Evolutionary conservation across 92 coral and sea anemone species (phyloP).

Genomic region (Palythoa caribaeorum): DNA sequence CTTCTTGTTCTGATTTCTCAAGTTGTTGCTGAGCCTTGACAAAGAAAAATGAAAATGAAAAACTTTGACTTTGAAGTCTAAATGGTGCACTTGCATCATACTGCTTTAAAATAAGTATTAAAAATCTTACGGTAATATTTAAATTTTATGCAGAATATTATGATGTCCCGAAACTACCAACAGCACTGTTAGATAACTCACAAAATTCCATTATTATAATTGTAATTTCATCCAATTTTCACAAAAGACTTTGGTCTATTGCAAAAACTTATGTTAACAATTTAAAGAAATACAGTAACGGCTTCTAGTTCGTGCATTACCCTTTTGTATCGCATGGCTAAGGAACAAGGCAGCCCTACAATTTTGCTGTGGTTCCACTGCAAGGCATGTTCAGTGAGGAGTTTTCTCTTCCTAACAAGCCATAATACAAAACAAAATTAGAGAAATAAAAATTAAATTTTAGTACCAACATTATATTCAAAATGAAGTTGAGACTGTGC

Average conservation of each 20-base stretch:
- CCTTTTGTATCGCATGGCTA: slow-evolving; percentile 35
- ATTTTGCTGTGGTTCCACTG: slow-evolving; percentile 29
- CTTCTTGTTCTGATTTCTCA: background rate
- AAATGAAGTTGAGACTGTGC: too few relatives aligned
- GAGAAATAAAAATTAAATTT: too few relatives aligned
- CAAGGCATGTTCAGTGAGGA: slow-evolving; percentile 48
- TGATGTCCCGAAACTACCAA: background rate
- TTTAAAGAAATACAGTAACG: background rate
- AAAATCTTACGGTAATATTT: background rate
- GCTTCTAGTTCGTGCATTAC: background rate
- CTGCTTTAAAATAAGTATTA: background rate
- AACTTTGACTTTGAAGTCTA: background rate
- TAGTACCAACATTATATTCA: too few relatives aligned
- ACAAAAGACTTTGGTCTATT: background rate
- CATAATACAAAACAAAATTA: background rate
- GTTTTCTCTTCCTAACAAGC: slow-evolving; percentile 34
- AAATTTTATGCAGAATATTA: background rate
- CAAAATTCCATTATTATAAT: background rate
- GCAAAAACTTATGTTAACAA: background rate
- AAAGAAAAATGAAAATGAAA: background rate
- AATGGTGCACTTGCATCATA: background rate
- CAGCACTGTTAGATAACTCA: background rate
- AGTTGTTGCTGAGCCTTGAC: slow-evolving; percentile 32
- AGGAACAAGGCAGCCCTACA: slow-evolving; percentile 23
- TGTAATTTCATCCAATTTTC: background rate